Base-by-base conservation (phyloP, 2,888 invertebrate species). In the Rhyacophila evoluta region DNA sequence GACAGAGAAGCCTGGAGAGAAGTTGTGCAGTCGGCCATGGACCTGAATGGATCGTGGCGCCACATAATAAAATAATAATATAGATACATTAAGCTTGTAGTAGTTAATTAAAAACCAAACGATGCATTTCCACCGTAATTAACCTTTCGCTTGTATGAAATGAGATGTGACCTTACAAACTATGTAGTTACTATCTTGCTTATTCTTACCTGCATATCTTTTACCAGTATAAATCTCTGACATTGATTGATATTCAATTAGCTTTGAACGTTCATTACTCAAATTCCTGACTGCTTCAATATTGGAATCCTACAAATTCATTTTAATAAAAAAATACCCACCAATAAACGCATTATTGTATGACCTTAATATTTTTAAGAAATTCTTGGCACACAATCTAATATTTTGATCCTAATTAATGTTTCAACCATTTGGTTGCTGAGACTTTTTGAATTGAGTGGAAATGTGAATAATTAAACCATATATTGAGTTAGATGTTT, bases 201-300 rank as follows among this genome's bases (percentile, higher is more conserved):
- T 55, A 55, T 8, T 55, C 15, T 55, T 55, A 12, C 55, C 10
- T 10, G 25, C 55, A 19, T 55, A 25, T 10, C 55, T 55, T 10
- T 19, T 25, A n/a, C n/a, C n/a, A 19, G 19, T 55, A 55, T n/a
- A 25, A 8, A 19, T 19, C 19, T 55, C 8, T 55, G 55, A 55
- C 55, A 19, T 55, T 55, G 55, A 55, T 55, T 55, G 55, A 55
- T 55, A 55, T 55, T 55, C 55, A 55, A 55, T 55, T 55, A 55
- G 10, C 55, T 25, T 19, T 5, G 19, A 55, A 19, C 12, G 19
- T 55, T 19, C 55, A 55, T 55, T 55, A 55, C 19, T 55, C 55
- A 55, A 6, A 25, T 41, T 55, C 55, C 19, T 55, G 55, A 25
- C 55, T n/a, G 55, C 29, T 55, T 19, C 19, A 55, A 19, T 55